Conservation (phyloP, 2,888 invertebrate genomes). For the Lasius fuliginosus region DNA sequence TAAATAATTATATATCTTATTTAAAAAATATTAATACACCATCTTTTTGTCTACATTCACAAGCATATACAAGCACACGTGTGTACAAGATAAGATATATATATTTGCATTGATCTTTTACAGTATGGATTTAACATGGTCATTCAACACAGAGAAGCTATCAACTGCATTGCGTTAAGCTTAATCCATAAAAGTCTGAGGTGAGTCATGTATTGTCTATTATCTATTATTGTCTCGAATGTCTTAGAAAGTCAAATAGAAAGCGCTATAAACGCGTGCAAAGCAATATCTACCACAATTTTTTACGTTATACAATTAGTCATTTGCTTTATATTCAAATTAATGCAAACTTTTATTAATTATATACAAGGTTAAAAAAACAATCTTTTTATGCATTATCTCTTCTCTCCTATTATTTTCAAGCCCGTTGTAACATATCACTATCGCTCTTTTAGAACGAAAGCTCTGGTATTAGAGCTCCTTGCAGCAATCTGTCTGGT, state of each 20-base stretch:
- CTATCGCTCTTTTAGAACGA: constrained; percentile 90
- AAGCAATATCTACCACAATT: constrained; percentile 8
- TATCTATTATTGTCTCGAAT: constrained; percentile 44
- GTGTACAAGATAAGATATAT: background rate
- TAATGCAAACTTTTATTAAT: background rate
- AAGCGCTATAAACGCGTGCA: background rate
- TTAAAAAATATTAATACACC: background rate
- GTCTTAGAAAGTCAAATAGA: background rate
- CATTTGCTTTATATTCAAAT: constrained; percentile 25
- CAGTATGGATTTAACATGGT: constrained; percentile 99
- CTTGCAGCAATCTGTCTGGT: constrained; percentile 99
- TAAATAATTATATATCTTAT: background rate
- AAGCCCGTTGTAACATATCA: background rate
- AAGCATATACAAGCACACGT: background rate
- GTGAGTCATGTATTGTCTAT: constrained; percentile 82
- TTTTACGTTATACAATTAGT: background rate
- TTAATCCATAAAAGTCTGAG: constrained; percentile 97
- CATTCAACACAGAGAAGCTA: constrained; percentile 98
- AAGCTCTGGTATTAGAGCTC: constrained; percentile 98
- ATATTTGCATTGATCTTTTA: constrained; percentile 79
- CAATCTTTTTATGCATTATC: background rate
- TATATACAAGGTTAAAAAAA: background rate
- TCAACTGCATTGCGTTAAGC: constrained; percentile 99
- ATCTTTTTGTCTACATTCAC: background rate
- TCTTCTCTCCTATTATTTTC: background rate